Percentiles rank a stretch among this genome's conserved stretches.
Conservation (phyloP, 2,797 vertebrate species). For the Sorex maritimensis region DNA sequence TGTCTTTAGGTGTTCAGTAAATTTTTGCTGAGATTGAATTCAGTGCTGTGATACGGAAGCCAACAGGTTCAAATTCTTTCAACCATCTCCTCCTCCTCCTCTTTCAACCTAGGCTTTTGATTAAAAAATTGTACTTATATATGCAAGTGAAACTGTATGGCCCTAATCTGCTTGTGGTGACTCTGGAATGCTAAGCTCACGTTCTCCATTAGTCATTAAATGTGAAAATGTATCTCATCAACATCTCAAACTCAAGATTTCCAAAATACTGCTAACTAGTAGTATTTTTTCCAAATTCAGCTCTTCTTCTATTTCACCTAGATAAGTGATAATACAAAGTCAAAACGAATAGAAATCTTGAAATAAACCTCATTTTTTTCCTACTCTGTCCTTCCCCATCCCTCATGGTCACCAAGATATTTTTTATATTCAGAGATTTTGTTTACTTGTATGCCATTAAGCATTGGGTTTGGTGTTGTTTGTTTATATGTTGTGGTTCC, state of each 20-base stretch:
- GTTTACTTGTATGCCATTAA: background rate
- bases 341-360: background rate
- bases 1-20: too few species aligned
- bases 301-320: background rate
- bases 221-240: background rate
- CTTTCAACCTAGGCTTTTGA: too few species aligned
- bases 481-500: too few species aligned
- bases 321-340: background rate
- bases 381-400: accelerated
- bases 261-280: background rate
- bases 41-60: too few species aligned
- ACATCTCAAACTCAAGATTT: background rate
- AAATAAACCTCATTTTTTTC: background rate
- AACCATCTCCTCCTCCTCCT: too few species aligned
- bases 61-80: too few species aligned
- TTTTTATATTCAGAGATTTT: background rate
- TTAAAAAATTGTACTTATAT: too few species aligned
- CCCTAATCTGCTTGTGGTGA: background rate
- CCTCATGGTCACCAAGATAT: background rate
- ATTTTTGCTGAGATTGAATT: too few species aligned
- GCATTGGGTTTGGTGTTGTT: too few species aligned
- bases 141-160: background rate
- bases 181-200: background rate
- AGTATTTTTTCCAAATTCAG: background rate
- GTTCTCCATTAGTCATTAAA: background rate